Percentiles rank a stretch among this genome's conserved stretches.
These are phyloP conservation scores for Oncorhynchus masou DNA, from an alignment of 2,113 vertebrate genomes.

Conservation along the genomic window DNA sequence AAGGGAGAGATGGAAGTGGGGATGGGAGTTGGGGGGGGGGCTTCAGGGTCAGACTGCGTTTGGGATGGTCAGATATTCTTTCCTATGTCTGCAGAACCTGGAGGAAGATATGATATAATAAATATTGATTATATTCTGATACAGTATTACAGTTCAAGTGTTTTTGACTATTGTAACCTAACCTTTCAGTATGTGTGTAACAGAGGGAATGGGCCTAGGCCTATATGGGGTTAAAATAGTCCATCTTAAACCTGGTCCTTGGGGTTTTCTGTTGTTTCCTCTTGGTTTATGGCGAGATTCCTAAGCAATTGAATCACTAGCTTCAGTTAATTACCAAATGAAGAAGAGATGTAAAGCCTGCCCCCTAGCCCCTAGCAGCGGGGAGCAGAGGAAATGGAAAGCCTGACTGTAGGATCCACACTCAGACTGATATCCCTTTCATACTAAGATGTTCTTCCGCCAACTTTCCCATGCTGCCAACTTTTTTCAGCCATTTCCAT, in stretches of 20 bases:
- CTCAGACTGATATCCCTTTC: neutral
- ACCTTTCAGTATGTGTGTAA: neutral
- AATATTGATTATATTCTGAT: neutral
- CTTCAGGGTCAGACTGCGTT: neutral
- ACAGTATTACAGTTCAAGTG: neutral
- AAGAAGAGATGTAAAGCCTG: neutral
- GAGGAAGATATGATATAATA: constrained; percentile 30
- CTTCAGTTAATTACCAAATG: constrained; percentile 32
- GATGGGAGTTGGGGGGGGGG: neutral
- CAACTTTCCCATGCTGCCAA: no score
- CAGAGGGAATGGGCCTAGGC: neutral
- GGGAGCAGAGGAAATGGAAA: neutral
- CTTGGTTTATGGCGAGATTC: constrained; percentile 45
- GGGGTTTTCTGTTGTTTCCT: constrained; percentile 24
- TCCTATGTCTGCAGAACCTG: constrained; percentile 34
- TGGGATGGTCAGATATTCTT: neutral
- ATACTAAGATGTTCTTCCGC: no score
- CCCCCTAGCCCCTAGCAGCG: neutral
- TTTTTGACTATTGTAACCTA: neutral
- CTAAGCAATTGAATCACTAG: constrained; percentile 43
- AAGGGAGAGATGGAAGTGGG: neutral
- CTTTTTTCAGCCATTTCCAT: no score
- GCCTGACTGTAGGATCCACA: neutral
- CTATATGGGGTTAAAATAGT: neutral
- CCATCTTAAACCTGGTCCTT: neutral